These are phyloP conservation scores for Eupsilia transversa DNA, from an alignment of 2,888 invertebrate species.

Conservation along the genomic window DNA sequence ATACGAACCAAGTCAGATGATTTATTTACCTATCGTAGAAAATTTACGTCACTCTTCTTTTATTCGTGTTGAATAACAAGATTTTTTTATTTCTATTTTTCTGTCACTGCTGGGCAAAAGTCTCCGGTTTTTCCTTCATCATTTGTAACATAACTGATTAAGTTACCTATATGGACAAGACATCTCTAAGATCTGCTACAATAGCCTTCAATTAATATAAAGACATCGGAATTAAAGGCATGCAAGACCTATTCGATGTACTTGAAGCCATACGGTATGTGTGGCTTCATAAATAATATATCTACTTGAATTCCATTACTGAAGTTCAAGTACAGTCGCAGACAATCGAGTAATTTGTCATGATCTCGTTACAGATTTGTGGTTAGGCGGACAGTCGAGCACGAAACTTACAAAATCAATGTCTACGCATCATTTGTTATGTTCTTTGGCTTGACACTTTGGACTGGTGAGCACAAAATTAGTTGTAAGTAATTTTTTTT, in stretches of 20 bases:
- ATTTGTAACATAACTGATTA: too few species aligned
- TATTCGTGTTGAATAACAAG: too few species aligned
- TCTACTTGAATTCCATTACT: conserved; percentile 28
- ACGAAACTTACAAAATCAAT: conserved; percentile 55
- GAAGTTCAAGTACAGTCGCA: conserved; percentile 66
- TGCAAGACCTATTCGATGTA: background rate
- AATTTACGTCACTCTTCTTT: too few species aligned
- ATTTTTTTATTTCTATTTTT: too few species aligned
- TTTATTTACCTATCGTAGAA: too few species aligned
- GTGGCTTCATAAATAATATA: conserved; percentile 36
- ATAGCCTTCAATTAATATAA: background rate
- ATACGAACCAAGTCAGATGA: background rate
- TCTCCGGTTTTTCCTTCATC: too few species aligned
- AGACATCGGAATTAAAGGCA: background rate
- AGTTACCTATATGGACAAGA: background rate
- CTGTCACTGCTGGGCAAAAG: too few species aligned
- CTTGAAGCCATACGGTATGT: conserved; percentile 6
- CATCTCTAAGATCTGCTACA: background rate
- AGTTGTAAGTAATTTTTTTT: too few species aligned
- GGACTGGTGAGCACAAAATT: conserved; percentile 38
- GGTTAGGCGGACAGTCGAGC: conserved; percentile 46
- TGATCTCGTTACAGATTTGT: conserved; percentile 48
- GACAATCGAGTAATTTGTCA: conserved; percentile 63
- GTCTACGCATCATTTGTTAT: conserved; percentile 51
- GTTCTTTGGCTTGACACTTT: conserved; percentile 11